These are phyloP conservation scores for Leucozona laternaria DNA, from an alignment of 2,888 invertebrate species.

Conservation along the genomic window DNA sequence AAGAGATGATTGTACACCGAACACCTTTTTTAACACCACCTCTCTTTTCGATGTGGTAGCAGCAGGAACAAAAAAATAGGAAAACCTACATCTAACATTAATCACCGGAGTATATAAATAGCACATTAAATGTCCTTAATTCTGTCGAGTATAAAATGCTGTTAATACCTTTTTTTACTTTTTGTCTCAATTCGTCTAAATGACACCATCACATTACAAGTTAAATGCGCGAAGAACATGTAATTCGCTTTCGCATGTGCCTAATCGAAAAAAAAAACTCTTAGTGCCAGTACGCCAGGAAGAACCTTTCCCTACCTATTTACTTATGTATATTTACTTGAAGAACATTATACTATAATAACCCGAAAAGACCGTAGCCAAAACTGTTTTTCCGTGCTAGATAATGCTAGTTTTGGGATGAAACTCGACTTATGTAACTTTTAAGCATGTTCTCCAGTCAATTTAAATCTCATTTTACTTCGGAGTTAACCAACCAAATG, in stretches of 20 bases:
- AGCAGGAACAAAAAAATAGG: neutral
- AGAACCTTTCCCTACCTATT: neutral
- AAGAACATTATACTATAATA: constrained; percentile 28
- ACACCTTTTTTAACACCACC: neutral
- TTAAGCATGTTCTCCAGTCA: too few relatives aligned
- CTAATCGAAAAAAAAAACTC: neutral
- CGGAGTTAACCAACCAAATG: too few relatives aligned
- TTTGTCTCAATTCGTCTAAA: constrained; percentile 7
- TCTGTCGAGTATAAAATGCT: constrained; percentile 26
- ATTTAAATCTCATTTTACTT: too few relatives aligned
- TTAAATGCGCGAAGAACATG: constrained; percentile 28
- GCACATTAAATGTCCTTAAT: constrained; percentile 34
- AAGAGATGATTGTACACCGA: neutral
- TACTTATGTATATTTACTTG: neutral
- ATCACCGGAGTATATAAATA: neutral
- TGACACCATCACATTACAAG: constrained; percentile 29
- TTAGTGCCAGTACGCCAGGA: constrained; percentile 12
- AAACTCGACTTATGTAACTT: too few relatives aligned
- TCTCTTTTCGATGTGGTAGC: neutral
- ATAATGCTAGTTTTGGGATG: too few relatives aligned
- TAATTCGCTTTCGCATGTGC: constrained; percentile 36
- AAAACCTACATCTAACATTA: neutral
- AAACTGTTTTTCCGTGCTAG: too few relatives aligned
- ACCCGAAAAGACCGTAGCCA: neutral
- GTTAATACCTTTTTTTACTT: constrained; percentile 17